Conservation (phyloP, 2,888 invertebrate genomes). For the Drosophila neonasuta region DNA sequence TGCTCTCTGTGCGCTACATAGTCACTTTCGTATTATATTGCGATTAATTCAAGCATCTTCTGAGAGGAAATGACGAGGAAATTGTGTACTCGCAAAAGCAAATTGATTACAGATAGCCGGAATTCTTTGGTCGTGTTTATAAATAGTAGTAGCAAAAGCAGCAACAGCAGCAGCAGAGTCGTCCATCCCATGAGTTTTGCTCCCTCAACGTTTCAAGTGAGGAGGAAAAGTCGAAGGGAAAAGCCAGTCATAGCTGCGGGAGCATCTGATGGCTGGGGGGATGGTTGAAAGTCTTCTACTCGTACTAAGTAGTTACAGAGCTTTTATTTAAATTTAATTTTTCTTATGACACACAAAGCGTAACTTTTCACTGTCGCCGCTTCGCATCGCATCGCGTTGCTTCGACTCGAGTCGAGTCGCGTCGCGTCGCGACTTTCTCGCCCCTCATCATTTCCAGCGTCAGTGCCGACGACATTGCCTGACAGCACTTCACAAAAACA, state of each 20-base stretch:
- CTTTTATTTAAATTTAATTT: constrained; percentile 59
- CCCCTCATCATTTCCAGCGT: constrained; percentile 25
- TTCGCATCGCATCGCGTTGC: constrained; percentile 1
- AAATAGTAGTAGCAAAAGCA: not conserved
- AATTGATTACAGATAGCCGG: constrained; percentile 70
- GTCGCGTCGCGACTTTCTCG: not conserved
- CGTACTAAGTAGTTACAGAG: constrained; percentile 27
- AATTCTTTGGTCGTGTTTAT: constrained; percentile 33
- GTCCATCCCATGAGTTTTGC: constrained; percentile 13
- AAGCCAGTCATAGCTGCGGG: constrained; percentile 44
- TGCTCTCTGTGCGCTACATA: not conserved
- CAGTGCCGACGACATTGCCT: constrained; percentile 33
- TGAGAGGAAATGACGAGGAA: constrained; percentile 65
- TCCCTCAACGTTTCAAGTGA: not conserved
- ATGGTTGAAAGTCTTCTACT: constrained; percentile 25
- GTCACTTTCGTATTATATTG: constrained; percentile 3
- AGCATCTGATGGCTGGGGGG: not conserved
- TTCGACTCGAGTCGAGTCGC: no score
- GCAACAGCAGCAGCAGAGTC: no score
- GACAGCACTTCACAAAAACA: constrained; percentile 56
- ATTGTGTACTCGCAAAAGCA: constrained; percentile 65
- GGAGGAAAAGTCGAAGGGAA: constrained; percentile 35
- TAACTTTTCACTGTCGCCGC: constrained; percentile 33
- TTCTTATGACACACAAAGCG: constrained; percentile 38
- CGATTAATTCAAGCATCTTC: constrained; percentile 21